phyloP scores from a whole-genome alignment of 2,888 invertebrate genomes.

The Limnephilus marmoratus region DNA sequence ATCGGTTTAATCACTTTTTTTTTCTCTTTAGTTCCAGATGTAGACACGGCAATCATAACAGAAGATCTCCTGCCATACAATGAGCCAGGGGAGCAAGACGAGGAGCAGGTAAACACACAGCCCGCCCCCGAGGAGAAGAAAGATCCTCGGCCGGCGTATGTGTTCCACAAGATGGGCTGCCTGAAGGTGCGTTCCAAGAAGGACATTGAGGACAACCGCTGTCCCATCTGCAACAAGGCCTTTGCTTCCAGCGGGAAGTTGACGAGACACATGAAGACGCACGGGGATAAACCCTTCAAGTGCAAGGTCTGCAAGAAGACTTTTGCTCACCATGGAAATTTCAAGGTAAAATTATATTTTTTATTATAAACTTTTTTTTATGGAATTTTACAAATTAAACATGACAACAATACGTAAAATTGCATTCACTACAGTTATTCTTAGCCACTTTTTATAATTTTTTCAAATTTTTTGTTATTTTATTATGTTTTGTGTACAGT shows the following conservation, averaged over 20 bases:
- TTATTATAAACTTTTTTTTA: background rate
- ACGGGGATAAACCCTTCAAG: slow-evolving; percentile 72
- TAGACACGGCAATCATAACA: background rate
- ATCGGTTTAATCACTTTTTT: background rate
- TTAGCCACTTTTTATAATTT: too few species aligned
- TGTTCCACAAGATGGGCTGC: slow-evolving; percentile 47
- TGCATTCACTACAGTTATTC: too few species aligned
- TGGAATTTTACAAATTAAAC: too few species aligned
- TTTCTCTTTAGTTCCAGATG: background rate
- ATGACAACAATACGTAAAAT: too few species aligned
- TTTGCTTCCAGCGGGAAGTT: slow-evolving; percentile 71
- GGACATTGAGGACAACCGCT: slow-evolving; percentile 53
- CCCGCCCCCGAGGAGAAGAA: slow-evolving; percentile 51
- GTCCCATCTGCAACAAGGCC: slow-evolving; percentile 66
- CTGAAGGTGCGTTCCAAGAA: slow-evolving; percentile 51
- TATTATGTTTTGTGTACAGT: too few species aligned
- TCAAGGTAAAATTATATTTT: slow-evolving; percentile 68
- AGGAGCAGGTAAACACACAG: slow-evolving; percentile 27
- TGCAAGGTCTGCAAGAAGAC: slow-evolving; percentile 72
- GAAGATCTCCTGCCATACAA: slow-evolving; percentile 21
- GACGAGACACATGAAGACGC: slow-evolving; percentile 72
- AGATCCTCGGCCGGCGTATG: slow-evolving; percentile 35
- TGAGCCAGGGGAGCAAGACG: background rate
- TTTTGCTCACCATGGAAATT: slow-evolving; percentile 73
- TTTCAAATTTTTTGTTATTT: too few species aligned